Evolutionary conservation across 2,797 vertebrate species (phyloP), one percentile per base, ranked within the genome.

Genomic region (Dipus sagitta): DNA sequence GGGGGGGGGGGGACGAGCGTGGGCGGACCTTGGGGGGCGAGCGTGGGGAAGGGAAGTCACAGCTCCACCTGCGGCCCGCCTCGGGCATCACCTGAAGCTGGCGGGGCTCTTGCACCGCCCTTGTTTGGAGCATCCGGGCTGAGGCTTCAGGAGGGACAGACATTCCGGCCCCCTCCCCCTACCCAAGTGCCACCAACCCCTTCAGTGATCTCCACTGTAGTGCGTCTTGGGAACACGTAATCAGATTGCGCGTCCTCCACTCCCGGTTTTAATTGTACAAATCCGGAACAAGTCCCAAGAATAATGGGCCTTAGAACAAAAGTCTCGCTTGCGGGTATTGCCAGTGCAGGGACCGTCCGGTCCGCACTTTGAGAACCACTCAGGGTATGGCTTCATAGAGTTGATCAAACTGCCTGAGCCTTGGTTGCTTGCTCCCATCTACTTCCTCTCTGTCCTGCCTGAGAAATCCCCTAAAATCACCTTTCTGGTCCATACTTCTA

Each of bases 381-480:
- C 10, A 64, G 28, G 28, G 15, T 67, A 13, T 87, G 8, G 80
- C 77, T 38, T 71, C 64, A 67, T 52, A 24, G 82, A 93, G 52
- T 52, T 54, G 67, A 64, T 65, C 32, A 32, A 26, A 32, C 30
- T 14, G 12, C 2, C 77, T 17, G 82, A 24, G 52, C 38, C 77
- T 17, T 18, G 24, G 28, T 23, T 3, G 2, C 72, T 34, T 60
- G 54, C n/a, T 21, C n/a, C 34, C n/a, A 0, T 67, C 42, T 76
- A n/a, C 67, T 86, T 71, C 76, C 32, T 91, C 54, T 28, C 28
- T 20, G n/a, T 84, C 11, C 12, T 62, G 6, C 26, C 71, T 26
- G 42, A 81, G 58, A 76, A 87, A 34, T 30, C 21, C 17, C 38
- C 60, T 92, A 81, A 84, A 94, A 68, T 92, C 67, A 76, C 47